Evolutionary conservation across 2,888 invertebrate species (phyloP).

Genomic region (Mythimna vitellina): DNA sequence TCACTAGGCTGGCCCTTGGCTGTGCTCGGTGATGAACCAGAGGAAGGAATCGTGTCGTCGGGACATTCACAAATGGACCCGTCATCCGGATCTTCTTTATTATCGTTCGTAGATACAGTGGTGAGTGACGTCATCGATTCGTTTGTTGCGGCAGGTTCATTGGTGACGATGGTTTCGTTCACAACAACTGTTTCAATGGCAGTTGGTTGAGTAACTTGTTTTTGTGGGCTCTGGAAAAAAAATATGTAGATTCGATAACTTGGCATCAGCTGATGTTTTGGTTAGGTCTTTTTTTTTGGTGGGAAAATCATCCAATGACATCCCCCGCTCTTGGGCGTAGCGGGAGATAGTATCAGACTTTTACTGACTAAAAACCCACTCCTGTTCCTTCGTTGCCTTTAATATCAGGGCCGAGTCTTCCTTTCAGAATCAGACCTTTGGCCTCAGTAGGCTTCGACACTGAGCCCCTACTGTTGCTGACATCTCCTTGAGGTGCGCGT

Average conservation of each 20-base stretch:
- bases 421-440: no score
- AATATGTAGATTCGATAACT: not conserved
- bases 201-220: conserved; percentile 64
- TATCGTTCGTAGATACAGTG: conserved; percentile 72
- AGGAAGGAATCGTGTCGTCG: conserved; percentile 61
- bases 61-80: conserved; percentile 38
- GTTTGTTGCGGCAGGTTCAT: conserved; percentile 62
- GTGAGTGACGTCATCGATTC: conserved; percentile 75
- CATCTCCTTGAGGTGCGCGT: no score
- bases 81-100: conserved; percentile 67
- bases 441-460: no score
- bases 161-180: conserved; percentile 31
- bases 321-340: no score
- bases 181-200: conserved; percentile 17
- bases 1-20: conserved; percentile 62
- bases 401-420: no score
- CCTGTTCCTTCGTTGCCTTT: no score
- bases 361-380: no score
- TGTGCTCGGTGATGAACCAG: conserved; percentile 66
- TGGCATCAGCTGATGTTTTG: no score
- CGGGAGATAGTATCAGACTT: no score
- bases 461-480: no score
- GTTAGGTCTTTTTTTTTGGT: no score
- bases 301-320: no score
- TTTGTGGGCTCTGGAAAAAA: conserved; percentile 76